Evolutionary conservation across 1,140 invertebrate genomes (phyloP), one percentile per base, ranked within the genome.

Genomic region (Limonius californicus): DNA sequence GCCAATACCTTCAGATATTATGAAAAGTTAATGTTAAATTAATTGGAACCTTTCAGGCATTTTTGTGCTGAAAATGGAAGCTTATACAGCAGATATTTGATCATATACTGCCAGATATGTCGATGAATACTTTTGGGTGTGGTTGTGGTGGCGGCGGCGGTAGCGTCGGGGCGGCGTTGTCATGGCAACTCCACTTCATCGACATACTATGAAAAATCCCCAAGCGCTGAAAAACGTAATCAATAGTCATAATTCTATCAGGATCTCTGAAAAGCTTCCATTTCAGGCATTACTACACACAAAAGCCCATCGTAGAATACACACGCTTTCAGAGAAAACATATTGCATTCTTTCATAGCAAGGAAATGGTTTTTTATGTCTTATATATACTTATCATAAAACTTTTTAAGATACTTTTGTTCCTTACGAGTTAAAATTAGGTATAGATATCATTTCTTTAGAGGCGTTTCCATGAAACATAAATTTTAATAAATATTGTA

Each of bases 161-260:
- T 50, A 64, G 64, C 62, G 62, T 58, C 62, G 72, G 70, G 67
- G 70, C 66, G 67, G 65, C 70, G 72, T 73, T 61, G 32, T 66
- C 66, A 70, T 67, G 60, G 67, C 64, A 69, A 70, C 68, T 56
- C 63, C 60, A 62, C 63, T 61, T 62, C 69, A 69, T 71, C 70
- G 70, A 70, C 70, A 72, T 67, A 66, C 63, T 54, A 69, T 68
- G 67, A 71, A 71, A 69, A 69, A 71, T 69, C 67, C 69, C 64
- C 64, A 65, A 68, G 60, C 58, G 21, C 63, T 58, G 62, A 65
- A 70, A 68, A 68, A 68, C 64, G 64, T 64, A 70, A 70, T 70
- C 68, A 62, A 70, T 70, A 68, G 64, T 66, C 60, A 66, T 68
- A 66, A 68, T 61, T 61, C 59, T 50, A 21, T 50, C 45, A 50